These are phyloP conservation scores for Cinclus mexicanus DNA, from an alignment of 2,113 vertebrate species.

Conservation along the genomic window DNA sequence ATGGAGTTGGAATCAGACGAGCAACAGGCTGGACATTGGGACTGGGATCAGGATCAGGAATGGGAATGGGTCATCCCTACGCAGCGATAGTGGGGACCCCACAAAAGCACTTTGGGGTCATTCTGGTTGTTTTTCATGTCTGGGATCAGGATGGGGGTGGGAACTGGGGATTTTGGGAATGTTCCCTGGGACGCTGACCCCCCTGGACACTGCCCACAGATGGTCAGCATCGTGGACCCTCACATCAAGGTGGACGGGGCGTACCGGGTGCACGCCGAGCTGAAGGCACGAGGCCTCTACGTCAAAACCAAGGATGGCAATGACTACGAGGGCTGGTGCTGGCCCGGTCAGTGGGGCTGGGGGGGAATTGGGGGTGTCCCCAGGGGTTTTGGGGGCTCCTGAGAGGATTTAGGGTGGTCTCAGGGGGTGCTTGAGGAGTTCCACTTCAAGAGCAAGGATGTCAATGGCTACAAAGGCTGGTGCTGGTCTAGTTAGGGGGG, in stretches of 20 bases:
- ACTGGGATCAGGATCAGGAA: background rate
- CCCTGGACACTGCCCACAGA: slow-evolving; percentile 54
- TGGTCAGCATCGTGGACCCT: slow-evolving; percentile 93
- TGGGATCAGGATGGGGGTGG: too few relatives aligned
- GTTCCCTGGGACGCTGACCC: background rate
- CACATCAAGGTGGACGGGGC: slow-evolving; percentile 90
- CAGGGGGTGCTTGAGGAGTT: too few relatives aligned
- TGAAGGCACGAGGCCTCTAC: slow-evolving; percentile 80
- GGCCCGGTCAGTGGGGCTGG: background rate
- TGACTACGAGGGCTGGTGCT: slow-evolving; percentile 75
- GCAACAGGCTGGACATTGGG: background rate
- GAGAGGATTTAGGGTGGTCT: too few relatives aligned
- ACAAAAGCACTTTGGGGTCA: background rate
- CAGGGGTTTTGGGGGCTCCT: too few relatives aligned
- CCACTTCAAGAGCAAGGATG: too few relatives aligned
- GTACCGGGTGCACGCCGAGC: slow-evolving; percentile 87
- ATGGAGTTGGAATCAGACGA: background rate
- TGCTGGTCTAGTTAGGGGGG: too few relatives aligned
- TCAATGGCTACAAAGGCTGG: too few relatives aligned
- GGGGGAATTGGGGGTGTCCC: background rate
- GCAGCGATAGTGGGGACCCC: background rate
- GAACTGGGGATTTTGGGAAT: background rate
- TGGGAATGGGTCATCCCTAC: too few relatives aligned
- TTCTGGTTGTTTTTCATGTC: too few relatives aligned
- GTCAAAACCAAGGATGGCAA: slow-evolving; percentile 88